Conservation (phyloP, 2,113 vertebrate species). For the Paramisgurnus dabryanus region DNA sequence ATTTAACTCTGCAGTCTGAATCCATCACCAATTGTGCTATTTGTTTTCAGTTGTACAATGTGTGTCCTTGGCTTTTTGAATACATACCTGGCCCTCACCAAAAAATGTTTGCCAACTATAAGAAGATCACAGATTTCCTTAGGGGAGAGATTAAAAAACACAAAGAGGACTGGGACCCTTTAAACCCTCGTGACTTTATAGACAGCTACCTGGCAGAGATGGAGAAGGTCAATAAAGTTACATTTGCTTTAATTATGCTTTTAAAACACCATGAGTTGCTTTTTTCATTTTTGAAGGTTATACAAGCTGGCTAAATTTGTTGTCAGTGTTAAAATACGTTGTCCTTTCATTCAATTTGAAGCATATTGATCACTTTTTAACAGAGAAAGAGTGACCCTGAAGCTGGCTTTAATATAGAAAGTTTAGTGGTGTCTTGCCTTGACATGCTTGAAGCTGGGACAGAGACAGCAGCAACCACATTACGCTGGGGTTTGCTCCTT, state of each 20-base stretch:
- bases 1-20: neutral
- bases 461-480: constrained; percentile 71
- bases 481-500: constrained; percentile 75
- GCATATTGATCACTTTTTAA: neutral
- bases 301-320: too few species aligned
- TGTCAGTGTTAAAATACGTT: too few species aligned
- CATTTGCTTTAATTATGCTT: neutral
- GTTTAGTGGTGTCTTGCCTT: constrained; percentile 45
- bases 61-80: constrained; percentile 61
- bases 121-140: constrained; percentile 60
- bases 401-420: constrained; percentile 63
- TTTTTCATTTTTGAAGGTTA: too few species aligned
- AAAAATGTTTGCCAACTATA: constrained; percentile 47
- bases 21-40: neutral
- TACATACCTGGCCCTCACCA: constrained; percentile 63
- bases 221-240: constrained; percentile 59
- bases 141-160: constrained; percentile 54
- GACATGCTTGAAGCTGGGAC: constrained; percentile 77
- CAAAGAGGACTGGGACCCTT: constrained; percentile 58
- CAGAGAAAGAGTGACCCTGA: constrained; percentile 32
- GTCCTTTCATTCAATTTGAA: neutral
- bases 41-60: constrained; percentile 63
- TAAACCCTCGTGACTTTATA: constrained; percentile 64
- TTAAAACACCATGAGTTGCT: too few species aligned
- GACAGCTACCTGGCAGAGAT: constrained; percentile 66